Percentiles rank a stretch among this genome's conserved stretches.
Evolutionary conservation across 2,888 invertebrate species (phyloP).

Genomic region (Diadromus collaris): DNA sequence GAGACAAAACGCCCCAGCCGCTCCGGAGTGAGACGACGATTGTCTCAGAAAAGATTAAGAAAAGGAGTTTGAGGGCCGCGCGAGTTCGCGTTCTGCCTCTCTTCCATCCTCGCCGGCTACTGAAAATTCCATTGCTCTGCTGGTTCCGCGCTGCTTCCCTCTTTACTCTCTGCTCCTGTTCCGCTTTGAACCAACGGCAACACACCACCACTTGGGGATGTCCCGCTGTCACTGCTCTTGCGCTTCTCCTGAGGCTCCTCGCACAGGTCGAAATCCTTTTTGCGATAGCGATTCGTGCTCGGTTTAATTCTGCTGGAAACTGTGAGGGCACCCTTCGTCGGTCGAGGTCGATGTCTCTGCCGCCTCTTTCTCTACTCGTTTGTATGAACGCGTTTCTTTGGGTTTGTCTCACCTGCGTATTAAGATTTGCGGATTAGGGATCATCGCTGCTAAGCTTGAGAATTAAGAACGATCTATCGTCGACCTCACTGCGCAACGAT

Average conservation of each 20-base stretch:
- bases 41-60: conserved; percentile 78
- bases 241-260: conserved; percentile 12
- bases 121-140: conserved; percentile 34
- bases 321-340: conserved; percentile 24
- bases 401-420: conserved; percentile 60
- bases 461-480: conserved; percentile 32
- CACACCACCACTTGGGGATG: conserved; percentile 37
- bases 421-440: not conserved
- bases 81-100: conserved; percentile 46
- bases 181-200: conserved; percentile 41
- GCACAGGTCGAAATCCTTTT: conserved; percentile 41
- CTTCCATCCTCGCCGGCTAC: conserved; percentile 32
- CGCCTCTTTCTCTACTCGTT: conserved; percentile 29
- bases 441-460: not conserved
- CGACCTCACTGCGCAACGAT: not conserved
- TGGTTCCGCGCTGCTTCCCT: conserved; percentile 34
- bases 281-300: conserved; percentile 40
- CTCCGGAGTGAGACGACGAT: conserved; percentile 65
- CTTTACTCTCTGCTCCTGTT: conserved; percentile 27
- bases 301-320: conserved; percentile 53
- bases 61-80: conserved; percentile 64
- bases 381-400: conserved; percentile 29
- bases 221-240: conserved; percentile 22
- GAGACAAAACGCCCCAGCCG: conserved; percentile 2
- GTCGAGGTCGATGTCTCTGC: conserved; percentile 18